Base-by-base conservation (phyloP, 2,797 vertebrate genomes). In the Podarcis siculus region DNA sequence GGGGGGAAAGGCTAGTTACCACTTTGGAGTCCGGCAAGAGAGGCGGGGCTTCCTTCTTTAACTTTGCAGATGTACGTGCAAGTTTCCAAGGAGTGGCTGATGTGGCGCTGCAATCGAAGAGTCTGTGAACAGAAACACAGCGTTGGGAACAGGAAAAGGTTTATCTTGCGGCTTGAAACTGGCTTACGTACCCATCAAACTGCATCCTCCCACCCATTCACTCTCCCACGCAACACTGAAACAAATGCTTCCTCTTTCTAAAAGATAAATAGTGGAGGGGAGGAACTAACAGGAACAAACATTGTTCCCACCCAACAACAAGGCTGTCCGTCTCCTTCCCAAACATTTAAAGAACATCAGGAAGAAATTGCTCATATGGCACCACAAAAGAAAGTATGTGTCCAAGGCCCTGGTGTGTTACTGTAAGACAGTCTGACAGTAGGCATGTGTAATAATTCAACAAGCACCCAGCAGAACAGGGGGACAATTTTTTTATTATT, bases 61-160 rank as follows among this genome's bases (percentile, higher is more conserved):
- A 99, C 96, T 76, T 94, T 98, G 95, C 97, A 96, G 83, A 99
- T 95, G 9, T 97, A 98, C 0, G 98, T 98, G 93, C 96, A 98
- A 88, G 96, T 96, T 91, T 98, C 98, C 80, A 97, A 90, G n/a
- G 95, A 95, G 61, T 90, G 90, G 82, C 90, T 93, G 37, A 92
- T 97, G 23, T 96, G 97, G 82, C 94, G 95, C 58, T 97, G 97
- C 87, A 98, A 92, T 8, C 97, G 97, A 2, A 98, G 92, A 0
- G 98, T 98, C 99, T 99, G 96, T 87, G 91, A 92, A 76, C 49
- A 88, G 90, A 83, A 82, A 1, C 39, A 86, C 49, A 78, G 5
- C 15, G 71, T 92, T 67, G 93, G 27, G 25, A 2, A 0, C 0
- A 77, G 42, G 64, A 15, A 78, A 83, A 89, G 42, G 4, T 2